These are phyloP conservation scores for Orycteropus afer DNA, from an alignment of 2,113 vertebrate genomes.

Conservation along the genomic window DNA sequence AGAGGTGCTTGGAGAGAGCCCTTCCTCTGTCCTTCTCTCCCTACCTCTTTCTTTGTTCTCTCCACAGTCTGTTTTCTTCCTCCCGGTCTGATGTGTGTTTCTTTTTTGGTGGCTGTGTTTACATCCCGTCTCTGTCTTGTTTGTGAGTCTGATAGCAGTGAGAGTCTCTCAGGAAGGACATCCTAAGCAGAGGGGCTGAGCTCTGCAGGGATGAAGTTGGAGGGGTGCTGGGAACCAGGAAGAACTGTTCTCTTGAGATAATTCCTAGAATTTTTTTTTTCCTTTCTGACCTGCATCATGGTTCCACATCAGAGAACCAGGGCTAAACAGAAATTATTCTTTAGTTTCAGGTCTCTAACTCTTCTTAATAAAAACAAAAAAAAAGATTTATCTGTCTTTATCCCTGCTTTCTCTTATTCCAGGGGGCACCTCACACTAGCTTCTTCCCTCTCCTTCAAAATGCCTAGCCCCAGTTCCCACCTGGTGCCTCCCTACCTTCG, in stretches of 20 bases:
- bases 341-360: conserved; percentile 39
- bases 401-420: conserved; percentile 27
- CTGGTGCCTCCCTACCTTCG: conserved; percentile 69
- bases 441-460: conserved; percentile 1
- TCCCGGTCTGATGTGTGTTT: conserved; percentile 79
- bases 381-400: conserved; percentile 45
- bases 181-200: neutral
- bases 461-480: conserved; percentile 29
- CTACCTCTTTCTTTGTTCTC: conserved; percentile 80
- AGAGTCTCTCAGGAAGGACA: conserved; percentile 9
- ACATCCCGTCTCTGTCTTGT: conserved; percentile 76
- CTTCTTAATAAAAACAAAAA: conserved; percentile 58
- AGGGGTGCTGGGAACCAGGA: neutral
- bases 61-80: conserved; percentile 83
- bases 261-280: neutral
- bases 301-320: neutral
- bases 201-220: neutral
- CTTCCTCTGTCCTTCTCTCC: conserved; percentile 86
- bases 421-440: neutral
- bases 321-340: conserved; percentile 13
- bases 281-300: neutral
- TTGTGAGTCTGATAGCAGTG: conserved; percentile 80
- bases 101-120: conserved; percentile 82
- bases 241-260: neutral
- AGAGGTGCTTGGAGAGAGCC: conserved; percentile 90